Evolutionary conservation across 2,113 vertebrate species (phyloP), one percentile per base, ranked within the genome.

Genomic region (Motacilla alba): DNA sequence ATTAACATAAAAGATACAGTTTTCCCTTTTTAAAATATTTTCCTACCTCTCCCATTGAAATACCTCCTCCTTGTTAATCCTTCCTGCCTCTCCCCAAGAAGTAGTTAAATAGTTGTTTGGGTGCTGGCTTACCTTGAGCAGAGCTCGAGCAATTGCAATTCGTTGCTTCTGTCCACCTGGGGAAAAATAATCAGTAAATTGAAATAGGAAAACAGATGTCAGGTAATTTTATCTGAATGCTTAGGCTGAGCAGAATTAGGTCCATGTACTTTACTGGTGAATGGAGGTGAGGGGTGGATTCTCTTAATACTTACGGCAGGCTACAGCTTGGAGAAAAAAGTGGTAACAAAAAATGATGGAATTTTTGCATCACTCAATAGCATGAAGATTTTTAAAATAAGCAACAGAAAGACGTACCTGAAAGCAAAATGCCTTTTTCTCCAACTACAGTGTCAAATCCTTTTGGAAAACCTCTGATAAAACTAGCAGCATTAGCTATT

Each of bases 101-200:
- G 33, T 5, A 50, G 33, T 15, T 68, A n/a, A 66, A 63, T 23
- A 78, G 27, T 20, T 59, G 7, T 24, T 18, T 53, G 27, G 47
- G 30, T 78, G 44, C 17, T 76, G 58, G 5, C 95, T 97, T 97
- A 99, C 99, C 99, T 99, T 99, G 5, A 99, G 98, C 83, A 99
- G 93, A 83, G 99, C 99, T 91, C 99, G 98, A 91, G 99, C 99
- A 69, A 99, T 99, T 1, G 99, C 99, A 77, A 99, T 99, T 90
- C 99, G 98, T 95, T 99, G 99, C 89, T 99, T 99, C 97, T 99
- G 99, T 87, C 99, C 99, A 95, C 99, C 99, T 99, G 19, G 33
- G 21, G 75, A 37, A 39, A 64, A 94, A 82, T 8, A 62, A 56
- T 52, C 31, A 74, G 30, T 90, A 39, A 82, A 95, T 1, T 88